Evolutionary conservation across 2,888 invertebrate species (phyloP), one percentile per base, ranked within the genome.

Genomic region (Cerastis leucographa): DNA sequence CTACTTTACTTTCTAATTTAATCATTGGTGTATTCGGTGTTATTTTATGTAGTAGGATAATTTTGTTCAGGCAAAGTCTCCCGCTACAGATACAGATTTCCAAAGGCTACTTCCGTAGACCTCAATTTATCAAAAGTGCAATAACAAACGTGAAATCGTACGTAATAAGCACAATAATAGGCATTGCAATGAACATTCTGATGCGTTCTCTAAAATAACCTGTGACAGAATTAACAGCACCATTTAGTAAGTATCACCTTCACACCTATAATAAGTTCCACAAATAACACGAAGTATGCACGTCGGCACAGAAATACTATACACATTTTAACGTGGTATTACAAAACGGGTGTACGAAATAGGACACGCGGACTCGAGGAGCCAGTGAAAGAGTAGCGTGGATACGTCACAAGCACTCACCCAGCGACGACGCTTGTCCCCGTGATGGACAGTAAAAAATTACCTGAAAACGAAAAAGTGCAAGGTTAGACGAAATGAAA

Each of bases 171-270:
- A 80, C 67, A 85, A 85, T 87, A 88, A 88, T 88, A 88, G 91
- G 86, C 83, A 81, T 94, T 93, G 94, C 95, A 95, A 94, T 95
- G 95, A 95, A 92, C 90, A 89, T 83, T 87, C 90, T 90, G 90
- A 91, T 91, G 91, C 88, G 92, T 90, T 91, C 90, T 92, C 91
- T 78, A 94, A 95, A 96, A 95, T 96, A 95, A 91, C 90, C 87
- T 83, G 92, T 89, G 94, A 95, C 94, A 93, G 94, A 94, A 93
- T 94, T 96, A 96, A 94, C 93, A 90, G 90, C 85, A 74, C 92
- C 92, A 90, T 90, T 93, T 93, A 88, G 86, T 92, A 92, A 93
- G 92, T 94, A 94, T 95, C 94, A 95, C 96, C 96, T 96, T 96
- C 96, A 91, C 91, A 77, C 91, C 91, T 92, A 92, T 94, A 95